Evolutionary conservation across 2,797 vertebrate genomes (phyloP).

Genomic region (Sebastolobus alascanus): DNA sequence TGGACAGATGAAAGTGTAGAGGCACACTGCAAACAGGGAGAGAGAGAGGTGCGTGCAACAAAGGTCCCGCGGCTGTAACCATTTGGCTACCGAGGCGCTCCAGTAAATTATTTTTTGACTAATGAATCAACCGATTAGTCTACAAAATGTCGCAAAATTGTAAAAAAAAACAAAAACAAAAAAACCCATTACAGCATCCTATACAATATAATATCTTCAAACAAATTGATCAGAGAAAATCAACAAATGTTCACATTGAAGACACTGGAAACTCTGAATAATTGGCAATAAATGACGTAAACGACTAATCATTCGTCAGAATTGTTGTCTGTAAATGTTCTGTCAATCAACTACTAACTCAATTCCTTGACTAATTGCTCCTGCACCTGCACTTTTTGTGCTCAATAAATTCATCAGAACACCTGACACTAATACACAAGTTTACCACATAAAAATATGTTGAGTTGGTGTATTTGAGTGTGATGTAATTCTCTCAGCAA

Average conservation of each 20-base stretch:
- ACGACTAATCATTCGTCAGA: not conserved
- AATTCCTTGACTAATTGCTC: not conserved
- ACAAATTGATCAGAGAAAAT: not conserved
- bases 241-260: not conserved
- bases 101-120: not conserved
- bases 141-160: not conserved
- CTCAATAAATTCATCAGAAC: not conserved
- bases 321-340: not conserved
- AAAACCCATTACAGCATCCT: too few relatives aligned
- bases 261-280: not conserved
- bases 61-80: not conserved
- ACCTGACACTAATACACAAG: not conserved
- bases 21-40: not conserved
- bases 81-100: not conserved
- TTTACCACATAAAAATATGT: not conserved
- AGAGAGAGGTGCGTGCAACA: not conserved
- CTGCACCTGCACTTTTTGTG: not conserved
- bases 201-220: not conserved
- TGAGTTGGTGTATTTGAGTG: not conserved
- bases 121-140: not conserved
- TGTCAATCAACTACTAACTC: not conserved
- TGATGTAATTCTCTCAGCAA: slow-evolving; percentile 14
- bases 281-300: not conserved
- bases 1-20: too few relatives aligned
- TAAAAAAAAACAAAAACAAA: not conserved